Evolutionary conservation across 35 echinoderm and acorn worm genomes (phyloP).

Genomic region (Eucidaris tribuloides): DNA sequence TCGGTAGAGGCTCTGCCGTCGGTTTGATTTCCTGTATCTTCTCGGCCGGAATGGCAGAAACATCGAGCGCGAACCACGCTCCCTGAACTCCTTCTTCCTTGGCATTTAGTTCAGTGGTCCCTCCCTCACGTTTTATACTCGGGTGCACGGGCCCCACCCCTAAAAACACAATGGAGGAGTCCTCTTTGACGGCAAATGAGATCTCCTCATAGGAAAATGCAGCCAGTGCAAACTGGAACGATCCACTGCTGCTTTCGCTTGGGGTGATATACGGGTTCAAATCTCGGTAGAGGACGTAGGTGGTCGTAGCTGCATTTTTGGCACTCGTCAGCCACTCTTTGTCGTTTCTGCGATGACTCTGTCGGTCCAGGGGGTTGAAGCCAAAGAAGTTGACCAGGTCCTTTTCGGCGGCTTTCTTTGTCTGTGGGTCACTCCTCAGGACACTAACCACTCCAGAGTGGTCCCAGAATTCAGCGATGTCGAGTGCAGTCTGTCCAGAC

Average conservation of each 20-base stretch:
- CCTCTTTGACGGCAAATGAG: slow-evolving; percentile 34
- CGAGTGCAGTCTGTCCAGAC: slow-evolving; percentile 83
- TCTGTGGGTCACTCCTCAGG: not conserved
- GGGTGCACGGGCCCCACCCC: slow-evolving; percentile 39
- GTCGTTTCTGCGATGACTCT: slow-evolving; percentile 37
- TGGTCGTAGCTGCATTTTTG: slow-evolving; percentile 39
- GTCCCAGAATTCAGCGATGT: slow-evolving; percentile 96
- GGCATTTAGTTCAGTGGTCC: not conserved
- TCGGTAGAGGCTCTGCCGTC: slow-evolving; percentile 47
- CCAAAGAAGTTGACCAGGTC: slow-evolving; percentile 83
- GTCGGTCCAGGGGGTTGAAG: slow-evolving; percentile 66
- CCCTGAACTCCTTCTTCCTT: no score
- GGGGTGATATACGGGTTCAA: slow-evolving; percentile 52
- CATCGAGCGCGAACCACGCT: slow-evolving; percentile 91
- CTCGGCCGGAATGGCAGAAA: slow-evolving; percentile 32
- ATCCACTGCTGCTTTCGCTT: slow-evolving; percentile 40
- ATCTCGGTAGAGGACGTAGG: slow-evolving; percentile 62
- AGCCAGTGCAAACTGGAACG: slow-evolving; percentile 43
- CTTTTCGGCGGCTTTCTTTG: not conserved
- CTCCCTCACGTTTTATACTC: not conserved
- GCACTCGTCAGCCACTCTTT: slow-evolving; percentile 64
- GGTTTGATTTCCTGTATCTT: slow-evolving; percentile 41
- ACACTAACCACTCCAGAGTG: slow-evolving; percentile 34
- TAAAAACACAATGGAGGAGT: slow-evolving; percentile 54
- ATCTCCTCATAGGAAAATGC: slow-evolving; percentile 47